A percentile compares a stretch with the other conserved stretches of the same genome.
phyloP scores from a whole-genome alignment of 92 coral and sea anemone species.

The Parazoanthus darwini region DNA sequence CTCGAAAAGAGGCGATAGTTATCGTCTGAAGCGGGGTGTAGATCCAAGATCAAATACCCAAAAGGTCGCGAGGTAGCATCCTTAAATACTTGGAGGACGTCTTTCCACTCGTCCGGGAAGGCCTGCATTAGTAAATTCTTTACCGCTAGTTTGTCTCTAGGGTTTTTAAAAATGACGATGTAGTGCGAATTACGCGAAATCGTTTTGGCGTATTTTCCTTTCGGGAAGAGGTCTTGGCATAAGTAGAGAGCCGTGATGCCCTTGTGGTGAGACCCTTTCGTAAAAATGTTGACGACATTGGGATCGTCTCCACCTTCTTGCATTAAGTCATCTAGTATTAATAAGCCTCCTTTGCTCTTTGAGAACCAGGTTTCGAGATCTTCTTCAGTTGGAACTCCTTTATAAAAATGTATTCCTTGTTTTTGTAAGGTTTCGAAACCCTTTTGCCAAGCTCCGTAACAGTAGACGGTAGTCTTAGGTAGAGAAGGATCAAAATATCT shows the following conservation, averaged over 20 bases:
- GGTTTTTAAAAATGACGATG: constrained; percentile 8
- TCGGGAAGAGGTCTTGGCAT: neutral
- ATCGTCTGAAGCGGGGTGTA: neutral
- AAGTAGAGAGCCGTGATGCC: no score
- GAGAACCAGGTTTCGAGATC: constrained; percentile 15
- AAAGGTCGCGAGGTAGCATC: constrained; percentile 3
- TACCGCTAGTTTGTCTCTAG: neutral
- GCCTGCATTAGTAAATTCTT: constrained; percentile 7
- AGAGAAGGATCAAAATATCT: constrained; percentile 9
- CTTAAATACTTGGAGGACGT: neutral
- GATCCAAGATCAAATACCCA: constrained; percentile 2
- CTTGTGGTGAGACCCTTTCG: constrained; percentile 12
- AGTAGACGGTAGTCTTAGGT: constrained; percentile 14
- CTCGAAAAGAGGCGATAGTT: constrained; percentile 8
- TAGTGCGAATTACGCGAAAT: constrained; percentile 4
- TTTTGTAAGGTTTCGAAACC: constrained; percentile 4
- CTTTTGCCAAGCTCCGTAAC: constrained; percentile 15
- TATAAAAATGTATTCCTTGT: neutral
- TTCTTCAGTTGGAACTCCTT: constrained; percentile 13
- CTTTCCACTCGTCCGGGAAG: constrained; percentile 10
- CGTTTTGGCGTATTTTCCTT: constrained; percentile 1
- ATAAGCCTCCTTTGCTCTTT: constrained; percentile 8
- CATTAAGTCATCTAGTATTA: constrained; percentile 11
- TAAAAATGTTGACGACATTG: constrained; percentile 9
- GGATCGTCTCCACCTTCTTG: constrained; percentile 15